These are phyloP conservation scores for Rhinophrynus dorsalis DNA, from an alignment of 2,797 vertebrate species.

Conservation along the genomic window DNA sequence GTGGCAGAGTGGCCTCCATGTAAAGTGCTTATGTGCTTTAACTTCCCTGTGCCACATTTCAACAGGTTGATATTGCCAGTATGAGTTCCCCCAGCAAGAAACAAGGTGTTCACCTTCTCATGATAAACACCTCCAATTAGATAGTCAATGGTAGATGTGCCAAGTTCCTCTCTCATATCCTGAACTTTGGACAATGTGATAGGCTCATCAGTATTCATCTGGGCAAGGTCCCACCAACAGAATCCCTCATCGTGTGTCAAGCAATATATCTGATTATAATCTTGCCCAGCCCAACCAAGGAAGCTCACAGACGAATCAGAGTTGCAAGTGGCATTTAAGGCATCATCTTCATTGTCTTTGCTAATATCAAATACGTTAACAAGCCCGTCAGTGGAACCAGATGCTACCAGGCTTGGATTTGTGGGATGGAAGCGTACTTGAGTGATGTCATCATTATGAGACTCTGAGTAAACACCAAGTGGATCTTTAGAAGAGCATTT, in stretches of 20 bases:
- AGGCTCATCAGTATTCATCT: conserved; percentile 77
- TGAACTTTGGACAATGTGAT: conserved; percentile 69
- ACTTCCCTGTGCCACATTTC: conserved; percentile 63
- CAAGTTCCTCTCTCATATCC: conserved; percentile 69
- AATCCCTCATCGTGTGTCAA: conserved; percentile 84
- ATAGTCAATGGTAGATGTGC: conserved; percentile 71
- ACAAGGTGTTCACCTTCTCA: conserved; percentile 69
- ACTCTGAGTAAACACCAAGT: conserved; percentile 89
- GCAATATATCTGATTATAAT: conserved; percentile 68
- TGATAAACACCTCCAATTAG: conserved; percentile 85
- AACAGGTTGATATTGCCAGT: conserved; percentile 78
- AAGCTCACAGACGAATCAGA: conserved; percentile 78
- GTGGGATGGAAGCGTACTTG: conserved; percentile 85
- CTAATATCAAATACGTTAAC: conserved; percentile 91
- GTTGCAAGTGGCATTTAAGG: conserved; percentile 85
- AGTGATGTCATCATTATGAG: conserved; percentile 91
- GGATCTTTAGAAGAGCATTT: conserved; percentile 53
- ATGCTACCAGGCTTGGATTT: conserved; percentile 74
- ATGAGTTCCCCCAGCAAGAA: conserved; percentile 80
- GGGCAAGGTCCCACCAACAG: conserved; percentile 85
- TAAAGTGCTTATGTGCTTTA: conserved; percentile 71
- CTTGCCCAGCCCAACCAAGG: conserved; percentile 79
- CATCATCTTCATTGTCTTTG: conserved; percentile 81
- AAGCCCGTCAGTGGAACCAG: conserved; percentile 86
- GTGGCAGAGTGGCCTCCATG: conserved; percentile 75